Base-by-base conservation (phyloP, 2,888 invertebrate species). In the Sialis lutaria region DNA sequence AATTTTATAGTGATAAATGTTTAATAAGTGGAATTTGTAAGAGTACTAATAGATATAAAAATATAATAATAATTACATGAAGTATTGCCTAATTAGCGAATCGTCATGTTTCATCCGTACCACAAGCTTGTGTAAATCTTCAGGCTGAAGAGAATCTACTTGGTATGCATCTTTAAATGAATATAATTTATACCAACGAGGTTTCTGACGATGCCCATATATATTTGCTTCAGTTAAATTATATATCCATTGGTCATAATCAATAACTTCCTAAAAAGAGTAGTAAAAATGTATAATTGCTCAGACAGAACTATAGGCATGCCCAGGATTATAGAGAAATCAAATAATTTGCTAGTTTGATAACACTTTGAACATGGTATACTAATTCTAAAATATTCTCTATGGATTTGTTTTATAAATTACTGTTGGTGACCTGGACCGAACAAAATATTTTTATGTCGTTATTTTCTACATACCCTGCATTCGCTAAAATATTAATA, bases 221-320 rank as follows among this genome's bases (percentile, higher is more conserved):
- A 69, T 58, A 50, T 65, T 67, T 0, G 67, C 63, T 32, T 56
- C 56, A 1, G 62, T 64, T 43, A 72, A 50, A 54, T 72, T 67
- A 51, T 67, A 61, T 46, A 63, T 62, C 56, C 63, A 69, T 2
- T 65, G 65, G 44, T 67, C 64, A 53, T 64, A 63, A 53, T 70
- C 65, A 5, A 67, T 50, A 1, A 66, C 60, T 42, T 54, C 51
- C 61, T 61, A 52, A 5, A 51, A 51, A 33, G 42, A 45, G 46
- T 39, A 32, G 48, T 9, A 22, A 13, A 13, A n/a, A 7, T 22
- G 22, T 22, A 43, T 10, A 33, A 22, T 22, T 22, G 4, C 22
- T 22, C 4, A 22, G 22, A 22, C 22, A 22, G 22, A 22, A 22
- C 22, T 4, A 22, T 22, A 22, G 2, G 22, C 4, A 22, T 22